These are phyloP conservation scores for Lucilia cuprina DNA, from an alignment of 1,140 invertebrate genomes.

Conservation along the genomic window DNA sequence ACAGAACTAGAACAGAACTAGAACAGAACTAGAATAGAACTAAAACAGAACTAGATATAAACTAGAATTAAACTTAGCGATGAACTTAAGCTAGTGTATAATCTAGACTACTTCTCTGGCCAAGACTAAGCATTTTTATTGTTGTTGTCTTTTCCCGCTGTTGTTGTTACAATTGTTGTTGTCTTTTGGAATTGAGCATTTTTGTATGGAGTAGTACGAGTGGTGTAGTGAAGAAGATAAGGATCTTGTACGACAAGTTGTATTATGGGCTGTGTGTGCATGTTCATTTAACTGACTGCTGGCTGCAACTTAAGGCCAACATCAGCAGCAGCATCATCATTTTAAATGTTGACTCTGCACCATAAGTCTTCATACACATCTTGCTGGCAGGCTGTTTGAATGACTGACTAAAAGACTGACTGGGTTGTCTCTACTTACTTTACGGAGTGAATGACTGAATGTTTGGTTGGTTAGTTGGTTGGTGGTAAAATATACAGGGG, in stretches of 20 bases:
- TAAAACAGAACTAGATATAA: no score
- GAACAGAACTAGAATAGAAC: no score
- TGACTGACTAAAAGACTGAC: not conserved
- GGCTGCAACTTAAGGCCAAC: constrained; percentile 3
- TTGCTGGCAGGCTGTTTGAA: not conserved
- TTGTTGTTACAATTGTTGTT: not conserved
- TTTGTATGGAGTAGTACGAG: not conserved
- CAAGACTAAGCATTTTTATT: not conserved
- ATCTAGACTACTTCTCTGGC: not conserved
- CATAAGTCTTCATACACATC: not conserved
- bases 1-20: no score
- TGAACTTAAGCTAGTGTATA: no score
- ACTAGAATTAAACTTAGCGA: no score
- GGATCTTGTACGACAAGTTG: constrained; percentile 61
- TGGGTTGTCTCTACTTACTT: not conserved
- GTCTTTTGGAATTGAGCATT: not conserved
- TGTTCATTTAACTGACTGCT: constrained; percentile 34
- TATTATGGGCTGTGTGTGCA: constrained; percentile 53
- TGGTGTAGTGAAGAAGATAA: constrained; percentile 47
- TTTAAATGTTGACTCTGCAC: constrained; percentile 58
- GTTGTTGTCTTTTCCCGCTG: not conserved
- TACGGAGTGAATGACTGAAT: not conserved
- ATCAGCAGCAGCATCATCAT: constrained; percentile 50
- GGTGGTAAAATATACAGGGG: constrained; percentile 2
- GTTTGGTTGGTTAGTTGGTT: not conserved